Conservation (phyloP, 2,888 invertebrate genomes). For the Trichopria drosophilae region DNA sequence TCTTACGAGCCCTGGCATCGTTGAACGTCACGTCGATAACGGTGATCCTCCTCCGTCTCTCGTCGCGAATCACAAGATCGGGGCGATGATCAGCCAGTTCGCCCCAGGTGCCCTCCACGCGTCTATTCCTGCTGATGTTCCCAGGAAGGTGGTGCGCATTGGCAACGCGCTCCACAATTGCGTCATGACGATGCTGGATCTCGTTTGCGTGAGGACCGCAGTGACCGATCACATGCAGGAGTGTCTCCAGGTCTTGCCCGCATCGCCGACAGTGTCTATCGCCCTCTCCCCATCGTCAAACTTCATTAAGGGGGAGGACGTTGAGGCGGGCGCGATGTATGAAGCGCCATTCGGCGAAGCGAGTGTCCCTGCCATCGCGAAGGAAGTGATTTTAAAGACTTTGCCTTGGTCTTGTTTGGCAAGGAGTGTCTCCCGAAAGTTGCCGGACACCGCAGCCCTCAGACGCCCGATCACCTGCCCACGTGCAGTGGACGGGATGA, state of each 20-base stretch:
- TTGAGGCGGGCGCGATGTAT: conserved; percentile 40
- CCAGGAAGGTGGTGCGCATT: conserved; percentile 29
- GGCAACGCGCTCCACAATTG: conserved; percentile 34
- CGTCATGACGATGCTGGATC: conserved; percentile 36
- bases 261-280: conserved; percentile 45
- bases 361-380: no score
- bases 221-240: conserved; percentile 51
- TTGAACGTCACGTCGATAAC: conserved; percentile 47
- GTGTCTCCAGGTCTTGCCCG: conserved; percentile 40
- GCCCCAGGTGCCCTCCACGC: no score
- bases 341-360: no score
- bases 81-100: conserved; percentile 26
- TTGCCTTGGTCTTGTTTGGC: conserved; percentile 43
- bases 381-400: conserved; percentile 31
- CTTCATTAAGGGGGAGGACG: conserved; percentile 28
- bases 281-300: no score
- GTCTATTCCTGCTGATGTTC: conserved; percentile 25
- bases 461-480: no score
- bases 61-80: conserved; percentile 36
- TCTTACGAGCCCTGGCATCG: no score
- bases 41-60: conserved; percentile 27
- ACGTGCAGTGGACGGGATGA: no score
- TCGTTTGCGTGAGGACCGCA: conserved; percentile 45
- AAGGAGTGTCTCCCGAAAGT: conserved; percentile 10
- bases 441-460: conserved; percentile 8